Base-by-base conservation (phyloP, 2,797 vertebrate species). In the Toxotes lorentzi region DNA sequence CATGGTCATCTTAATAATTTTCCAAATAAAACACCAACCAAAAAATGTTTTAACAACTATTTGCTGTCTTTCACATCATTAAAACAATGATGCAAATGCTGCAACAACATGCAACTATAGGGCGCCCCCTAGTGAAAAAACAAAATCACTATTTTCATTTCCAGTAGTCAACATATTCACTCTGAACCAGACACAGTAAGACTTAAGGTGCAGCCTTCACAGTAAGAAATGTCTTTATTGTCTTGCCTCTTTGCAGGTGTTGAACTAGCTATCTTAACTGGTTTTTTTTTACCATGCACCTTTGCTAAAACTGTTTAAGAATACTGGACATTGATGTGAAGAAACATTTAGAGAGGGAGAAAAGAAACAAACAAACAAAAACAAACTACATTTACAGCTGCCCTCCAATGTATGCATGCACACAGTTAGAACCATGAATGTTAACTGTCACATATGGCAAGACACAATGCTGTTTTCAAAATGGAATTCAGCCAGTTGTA, bases 41-140 rank as follows among this genome's bases (percentile, higher is more conserved):
- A 19, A 21, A 12, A 43, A 8, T 4, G 21, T 53, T n/a, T 54
- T 54, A 21, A 5, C 14, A 4, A 30, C 3, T 4, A 14, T 21
- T 13, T 24, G 1, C 34, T 13, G 27, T 5, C 4, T 30, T 14
- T 64, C 21, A 35, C 17, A 82, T 30, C 13, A 11, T 16, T 23
- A 54, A 59, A 23, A 65, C 19, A 50, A 12, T 63, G 50, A n/a
- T 24, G 17, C 32, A 70, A 21, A 34, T 63, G 4, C 7, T 43
- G 11, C 19, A 62, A 67, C 6, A 21, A 43, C 48, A 56, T 54
- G 9, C 1, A 47, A 30, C 14, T 54, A 38, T 5, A 24, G 62
- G 56, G 54, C 57, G 19, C 86, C 88, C 70, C 60, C 85, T 82
- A 75, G 71, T 69, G 76, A 60, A 30, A 2, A 12, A 8, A 2